Evolutionary conservation across 2,888 invertebrate species (phyloP).

Genomic region (Clepsis dumicolana): DNA sequence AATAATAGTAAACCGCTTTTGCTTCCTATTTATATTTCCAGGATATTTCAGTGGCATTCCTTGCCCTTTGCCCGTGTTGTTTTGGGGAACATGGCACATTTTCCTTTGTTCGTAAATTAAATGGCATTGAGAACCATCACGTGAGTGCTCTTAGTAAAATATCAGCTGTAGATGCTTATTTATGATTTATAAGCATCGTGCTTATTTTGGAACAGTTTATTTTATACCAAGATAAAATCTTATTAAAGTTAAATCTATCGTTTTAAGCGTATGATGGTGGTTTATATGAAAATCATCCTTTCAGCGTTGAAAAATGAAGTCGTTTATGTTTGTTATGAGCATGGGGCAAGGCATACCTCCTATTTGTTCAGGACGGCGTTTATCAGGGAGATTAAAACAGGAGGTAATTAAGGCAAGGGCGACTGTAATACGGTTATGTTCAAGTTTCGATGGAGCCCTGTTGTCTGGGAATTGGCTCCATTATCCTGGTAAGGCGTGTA

Average conservation of each 20-base stretch:
- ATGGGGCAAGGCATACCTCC: constrained; percentile 48
- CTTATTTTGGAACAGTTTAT: neutral
- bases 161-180: neutral
- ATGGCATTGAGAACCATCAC: neutral
- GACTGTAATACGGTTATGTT: constrained; percentile 25
- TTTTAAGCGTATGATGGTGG: no score
- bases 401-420: constrained; percentile 46
- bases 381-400: constrained; percentile 57
- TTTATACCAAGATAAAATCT: neutral
- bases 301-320: constrained; percentile 47
- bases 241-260: neutral
- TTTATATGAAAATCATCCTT: constrained; percentile 40
- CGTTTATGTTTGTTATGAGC: constrained; percentile 48
- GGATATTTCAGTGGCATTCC: constrained; percentile 20
- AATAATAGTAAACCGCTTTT: constrained; percentile 18
- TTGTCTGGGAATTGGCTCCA: constrained; percentile 27
- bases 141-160: neutral
- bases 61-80: neutral
- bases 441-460: constrained; percentile 27
- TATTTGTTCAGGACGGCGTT: constrained; percentile 62
- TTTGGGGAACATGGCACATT: constrained; percentile 1
- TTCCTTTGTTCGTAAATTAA: constrained; percentile 4
- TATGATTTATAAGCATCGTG: neutral
- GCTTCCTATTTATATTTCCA: constrained; percentile 20
- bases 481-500: constrained; percentile 25